phyloP scores from a whole-genome alignment of 1,140 invertebrate genomes.

The Wasmannia auropunctata region DNA sequence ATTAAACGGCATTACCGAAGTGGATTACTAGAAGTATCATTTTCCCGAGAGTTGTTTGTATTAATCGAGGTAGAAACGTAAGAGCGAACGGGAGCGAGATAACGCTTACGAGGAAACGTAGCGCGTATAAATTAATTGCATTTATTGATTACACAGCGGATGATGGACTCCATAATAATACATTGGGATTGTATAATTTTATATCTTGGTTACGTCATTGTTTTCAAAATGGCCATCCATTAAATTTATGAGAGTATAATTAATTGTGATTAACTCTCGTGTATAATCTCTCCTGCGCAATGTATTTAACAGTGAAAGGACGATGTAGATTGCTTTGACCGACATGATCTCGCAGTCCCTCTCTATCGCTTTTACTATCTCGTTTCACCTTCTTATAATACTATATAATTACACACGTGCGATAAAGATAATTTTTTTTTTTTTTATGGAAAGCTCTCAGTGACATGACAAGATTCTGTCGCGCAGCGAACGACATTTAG shows the following conservation, averaged over 20 bases:
- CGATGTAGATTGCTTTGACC: neutral
- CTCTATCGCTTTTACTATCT: neutral
- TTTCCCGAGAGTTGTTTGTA: neutral
- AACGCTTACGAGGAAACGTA: neutral
- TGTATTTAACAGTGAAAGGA: constrained; percentile 13
- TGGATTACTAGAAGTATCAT: neutral
- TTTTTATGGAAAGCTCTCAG: neutral
- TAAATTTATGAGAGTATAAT: neutral
- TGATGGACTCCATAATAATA: neutral
- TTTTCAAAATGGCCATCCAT: neutral
- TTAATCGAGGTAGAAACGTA: neutral
- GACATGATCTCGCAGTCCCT: neutral
- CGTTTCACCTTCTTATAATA: neutral
- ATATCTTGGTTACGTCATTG: neutral
- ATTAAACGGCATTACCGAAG: neutral
- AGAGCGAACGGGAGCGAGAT: neutral
- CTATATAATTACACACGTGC: neutral
- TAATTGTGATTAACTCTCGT: neutral
- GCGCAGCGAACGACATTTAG: neutral
- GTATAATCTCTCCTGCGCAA: neutral
- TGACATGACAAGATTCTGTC: neutral
- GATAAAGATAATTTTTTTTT: constrained; percentile 11
- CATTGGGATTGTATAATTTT: constrained; percentile 1
- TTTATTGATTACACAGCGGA: neutral
- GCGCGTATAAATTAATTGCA: constrained; percentile 8